Percentiles rank a stretch among this genome's conserved stretches.
These are phyloP conservation scores for Bellardia bayeri DNA, from an alignment of 2,888 invertebrate genomes.

Conservation along the genomic window DNA sequence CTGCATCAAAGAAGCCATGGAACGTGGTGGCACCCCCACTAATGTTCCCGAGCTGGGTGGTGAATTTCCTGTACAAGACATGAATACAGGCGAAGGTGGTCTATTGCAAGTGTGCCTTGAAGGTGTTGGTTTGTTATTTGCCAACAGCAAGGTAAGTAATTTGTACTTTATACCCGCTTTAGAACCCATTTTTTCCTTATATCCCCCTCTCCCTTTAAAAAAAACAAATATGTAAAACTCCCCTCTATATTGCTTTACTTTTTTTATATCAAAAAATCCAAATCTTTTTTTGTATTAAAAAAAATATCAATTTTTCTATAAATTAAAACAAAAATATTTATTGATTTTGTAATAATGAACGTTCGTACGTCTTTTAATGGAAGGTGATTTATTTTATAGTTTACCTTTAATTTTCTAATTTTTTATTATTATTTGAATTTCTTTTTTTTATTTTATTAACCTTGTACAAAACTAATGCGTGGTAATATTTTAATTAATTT, in stretches of 20 bases:
- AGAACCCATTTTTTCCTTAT: neutral
- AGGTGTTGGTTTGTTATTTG: slow-evolving; percentile 99
- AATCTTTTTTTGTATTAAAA: slow-evolving; percentile 41
- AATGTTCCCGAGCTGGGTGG: slow-evolving; percentile 88
- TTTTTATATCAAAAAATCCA: slow-evolving; percentile 9
- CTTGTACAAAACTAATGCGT: slow-evolving; percentile 66
- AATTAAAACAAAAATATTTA: slow-evolving; percentile 55
- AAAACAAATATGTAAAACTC: slow-evolving; percentile 13
- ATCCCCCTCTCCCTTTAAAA: neutral
- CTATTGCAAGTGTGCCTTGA: slow-evolving; percentile 99
- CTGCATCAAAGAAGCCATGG: slow-evolving; percentile 99
- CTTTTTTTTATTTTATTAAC: slow-evolving; percentile 43
- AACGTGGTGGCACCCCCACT: slow-evolving; percentile 90
- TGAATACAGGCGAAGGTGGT: slow-evolving; percentile 98
- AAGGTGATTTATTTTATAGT: slow-evolving; percentile 67
- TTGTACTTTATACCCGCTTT: slow-evolving; percentile 28
- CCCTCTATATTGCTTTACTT: slow-evolving; percentile 35
- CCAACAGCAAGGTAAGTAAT: slow-evolving; percentile 97
- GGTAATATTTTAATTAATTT: slow-evolving; percentile 59
- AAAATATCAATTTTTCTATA: slow-evolving; percentile 30
- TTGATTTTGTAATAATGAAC: slow-evolving; percentile 67
- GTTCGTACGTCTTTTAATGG: slow-evolving; percentile 71
- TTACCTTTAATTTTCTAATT: slow-evolving; percentile 5
- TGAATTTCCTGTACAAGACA: slow-evolving; percentile 99
- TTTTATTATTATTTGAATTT: neutral